phyloP scores from a whole-genome alignment of 2,888 invertebrate genomes.

The Conchocele bisecta region DNA sequence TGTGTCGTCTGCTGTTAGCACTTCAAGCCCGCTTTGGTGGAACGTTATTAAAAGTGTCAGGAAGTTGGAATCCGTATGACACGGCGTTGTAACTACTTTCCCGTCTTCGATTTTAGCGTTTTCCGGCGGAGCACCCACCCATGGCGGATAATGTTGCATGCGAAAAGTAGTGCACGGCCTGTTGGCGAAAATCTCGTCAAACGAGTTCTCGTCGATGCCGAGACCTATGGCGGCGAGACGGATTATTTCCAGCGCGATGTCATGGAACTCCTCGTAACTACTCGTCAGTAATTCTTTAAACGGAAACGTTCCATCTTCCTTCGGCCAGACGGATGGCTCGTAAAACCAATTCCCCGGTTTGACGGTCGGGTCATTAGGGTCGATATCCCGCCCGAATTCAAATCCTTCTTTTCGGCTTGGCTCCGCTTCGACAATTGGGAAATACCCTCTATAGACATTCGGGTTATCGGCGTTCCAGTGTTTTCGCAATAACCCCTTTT shows the following conservation, averaged over 20 bases:
- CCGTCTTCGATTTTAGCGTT: conserved; percentile 58
- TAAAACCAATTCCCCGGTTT: conserved; percentile 58
- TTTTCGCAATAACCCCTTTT: conserved; percentile 51
- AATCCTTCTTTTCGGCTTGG: conserved; percentile 67
- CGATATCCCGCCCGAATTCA: conserved; percentile 57
- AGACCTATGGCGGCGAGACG: conserved; percentile 62
- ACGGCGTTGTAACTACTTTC: conserved; percentile 58
- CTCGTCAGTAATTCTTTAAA: conserved; percentile 48
- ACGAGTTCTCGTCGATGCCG: conserved; percentile 60
- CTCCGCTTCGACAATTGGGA: conserved; percentile 60
- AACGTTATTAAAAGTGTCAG: conserved; percentile 62
- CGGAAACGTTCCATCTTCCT: conserved; percentile 59
- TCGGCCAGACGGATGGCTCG: conserved; percentile 58
- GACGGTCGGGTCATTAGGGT: conserved; percentile 46
- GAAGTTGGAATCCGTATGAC: conserved; percentile 68
- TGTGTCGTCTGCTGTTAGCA: conserved; percentile 40
- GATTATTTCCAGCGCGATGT: conserved; percentile 60
- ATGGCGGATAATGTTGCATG: conserved; percentile 66
- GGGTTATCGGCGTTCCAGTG: conserved; percentile 59
- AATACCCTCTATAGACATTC: conserved; percentile 68
- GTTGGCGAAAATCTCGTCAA: conserved; percentile 62
- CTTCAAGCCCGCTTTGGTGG: conserved; percentile 61
- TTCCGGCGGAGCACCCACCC: conserved; percentile 51
- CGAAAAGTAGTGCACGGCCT: conserved; percentile 64
- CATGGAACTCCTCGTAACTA: conserved; percentile 55